Percentiles rank a stretch among this genome's conserved stretches.
These are phyloP conservation scores for Eristalis tenax DNA, from an alignment of 2,888 invertebrate genomes.

Conservation along the genomic window DNA sequence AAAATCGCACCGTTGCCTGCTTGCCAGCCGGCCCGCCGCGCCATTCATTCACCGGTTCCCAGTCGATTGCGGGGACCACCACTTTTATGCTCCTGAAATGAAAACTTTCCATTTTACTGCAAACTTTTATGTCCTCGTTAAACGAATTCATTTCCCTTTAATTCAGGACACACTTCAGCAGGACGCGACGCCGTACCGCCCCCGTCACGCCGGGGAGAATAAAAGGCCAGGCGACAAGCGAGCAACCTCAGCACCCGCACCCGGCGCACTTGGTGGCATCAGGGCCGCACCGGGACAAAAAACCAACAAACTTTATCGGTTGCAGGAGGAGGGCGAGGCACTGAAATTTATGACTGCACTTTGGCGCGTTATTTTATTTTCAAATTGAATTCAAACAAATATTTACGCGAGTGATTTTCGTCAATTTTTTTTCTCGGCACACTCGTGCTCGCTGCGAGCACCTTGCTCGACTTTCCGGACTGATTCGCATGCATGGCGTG, in stretches of 20 bases:
- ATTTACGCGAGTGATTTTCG: constrained; percentile 18
- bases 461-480: not conserved
- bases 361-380: constrained; percentile 37
- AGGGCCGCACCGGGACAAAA: not conserved
- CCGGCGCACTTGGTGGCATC: not conserved
- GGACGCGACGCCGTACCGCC: not conserved
- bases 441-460: not conserved
- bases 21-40: not conserved
- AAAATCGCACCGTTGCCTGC: not conserved
- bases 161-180: constrained; percentile 34
- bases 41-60: not conserved
- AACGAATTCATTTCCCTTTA: constrained; percentile 49
- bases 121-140: constrained; percentile 53
- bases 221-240: constrained; percentile 1
- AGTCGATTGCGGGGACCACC: not conserved
- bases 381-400: constrained; percentile 52
- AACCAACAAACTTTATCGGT: constrained; percentile 28
- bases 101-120: constrained; percentile 43
- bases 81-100: constrained; percentile 24
- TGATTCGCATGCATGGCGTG: constrained; percentile 19
- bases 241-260: not conserved
- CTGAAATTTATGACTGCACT: constrained; percentile 50
- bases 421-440: not conserved
- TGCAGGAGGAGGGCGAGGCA: constrained; percentile 14
- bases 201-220: not conserved